phyloP scores from a whole-genome alignment of 2,797 vertebrate species.

The Sternotherus odoratus region DNA sequence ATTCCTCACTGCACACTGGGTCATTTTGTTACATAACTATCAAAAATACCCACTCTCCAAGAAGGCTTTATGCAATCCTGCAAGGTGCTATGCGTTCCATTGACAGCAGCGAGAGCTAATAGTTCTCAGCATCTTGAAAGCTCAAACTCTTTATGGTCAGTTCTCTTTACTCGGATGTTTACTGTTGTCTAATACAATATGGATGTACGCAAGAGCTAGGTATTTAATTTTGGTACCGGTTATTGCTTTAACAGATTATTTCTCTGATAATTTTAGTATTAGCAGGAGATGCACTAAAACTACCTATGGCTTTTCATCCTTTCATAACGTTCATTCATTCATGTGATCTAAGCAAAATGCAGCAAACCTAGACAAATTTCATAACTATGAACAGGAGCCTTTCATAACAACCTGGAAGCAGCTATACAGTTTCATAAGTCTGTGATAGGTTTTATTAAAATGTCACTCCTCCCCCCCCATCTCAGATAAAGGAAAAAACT shows the following conservation, averaged over 20 bases:
- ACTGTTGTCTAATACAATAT: background rate
- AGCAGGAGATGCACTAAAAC: background rate
- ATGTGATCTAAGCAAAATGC: background rate
- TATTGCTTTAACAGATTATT: accelerated
- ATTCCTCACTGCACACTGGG: background rate
- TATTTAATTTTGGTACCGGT: background rate
- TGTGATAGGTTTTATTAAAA: background rate
- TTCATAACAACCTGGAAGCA: background rate
- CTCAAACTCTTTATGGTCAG: background rate
- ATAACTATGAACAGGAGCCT: background rate
- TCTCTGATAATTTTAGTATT: background rate
- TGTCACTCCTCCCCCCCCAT: too few species aligned
- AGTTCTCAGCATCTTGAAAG: background rate
- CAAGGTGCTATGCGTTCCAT: background rate
- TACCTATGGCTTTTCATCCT: background rate
- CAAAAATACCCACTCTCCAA: background rate
- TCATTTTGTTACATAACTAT: background rate
- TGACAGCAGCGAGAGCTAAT: background rate
- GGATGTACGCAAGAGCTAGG: background rate
- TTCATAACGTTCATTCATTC: too few species aligned
- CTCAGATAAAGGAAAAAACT: too few species aligned
- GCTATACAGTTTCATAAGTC: background rate
- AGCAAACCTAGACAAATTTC: background rate
- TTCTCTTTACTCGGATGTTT: background rate
- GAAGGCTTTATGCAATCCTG: background rate